Percentiles rank a stretch among this genome's conserved stretches.
phyloP scores from a whole-genome alignment of 2,888 invertebrate species.

The Brachylomia viminalis region DNA sequence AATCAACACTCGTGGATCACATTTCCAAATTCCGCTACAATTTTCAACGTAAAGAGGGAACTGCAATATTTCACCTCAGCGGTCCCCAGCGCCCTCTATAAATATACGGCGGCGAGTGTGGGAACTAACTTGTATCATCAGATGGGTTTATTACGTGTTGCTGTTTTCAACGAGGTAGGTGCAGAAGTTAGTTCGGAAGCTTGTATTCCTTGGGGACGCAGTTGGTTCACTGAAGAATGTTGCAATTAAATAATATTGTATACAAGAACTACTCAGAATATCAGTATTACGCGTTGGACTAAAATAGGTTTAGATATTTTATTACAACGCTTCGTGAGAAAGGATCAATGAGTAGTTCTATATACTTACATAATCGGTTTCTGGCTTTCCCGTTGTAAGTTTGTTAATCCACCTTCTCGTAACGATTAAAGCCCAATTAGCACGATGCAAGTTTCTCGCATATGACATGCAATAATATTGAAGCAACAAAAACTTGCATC shows the following conservation, averaged over 20 bases:
- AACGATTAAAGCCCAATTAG: no score
- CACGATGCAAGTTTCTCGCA: no score
- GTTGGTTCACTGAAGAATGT: neutral
- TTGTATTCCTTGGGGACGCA: slow-evolving; percentile 4
- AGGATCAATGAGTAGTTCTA: no score
- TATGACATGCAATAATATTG: no score
- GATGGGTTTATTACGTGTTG: slow-evolving; percentile 16
- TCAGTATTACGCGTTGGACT: no score
- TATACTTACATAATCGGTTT: no score
- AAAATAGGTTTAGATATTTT: no score
- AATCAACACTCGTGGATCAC: slow-evolving; percentile 1
- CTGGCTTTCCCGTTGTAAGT: no score
- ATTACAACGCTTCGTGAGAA: no score
- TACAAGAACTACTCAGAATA: no score
- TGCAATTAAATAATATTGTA: neutral
- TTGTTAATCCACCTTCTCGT: no score
- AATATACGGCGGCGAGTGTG: slow-evolving; percentile 10
- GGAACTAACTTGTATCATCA: slow-evolving; percentile 22
- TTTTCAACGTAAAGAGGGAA: slow-evolving; percentile 22
- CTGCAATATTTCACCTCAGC: slow-evolving; percentile 24
- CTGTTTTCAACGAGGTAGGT: slow-evolving; percentile 2
- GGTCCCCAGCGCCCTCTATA: slow-evolving; percentile 50
- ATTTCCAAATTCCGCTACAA: slow-evolving; percentile 22
- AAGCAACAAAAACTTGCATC: no score
- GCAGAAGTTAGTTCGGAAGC: neutral